phyloP scores from a whole-genome alignment of 2,113 vertebrate genomes.

The Chaenogobius annularis region DNA sequence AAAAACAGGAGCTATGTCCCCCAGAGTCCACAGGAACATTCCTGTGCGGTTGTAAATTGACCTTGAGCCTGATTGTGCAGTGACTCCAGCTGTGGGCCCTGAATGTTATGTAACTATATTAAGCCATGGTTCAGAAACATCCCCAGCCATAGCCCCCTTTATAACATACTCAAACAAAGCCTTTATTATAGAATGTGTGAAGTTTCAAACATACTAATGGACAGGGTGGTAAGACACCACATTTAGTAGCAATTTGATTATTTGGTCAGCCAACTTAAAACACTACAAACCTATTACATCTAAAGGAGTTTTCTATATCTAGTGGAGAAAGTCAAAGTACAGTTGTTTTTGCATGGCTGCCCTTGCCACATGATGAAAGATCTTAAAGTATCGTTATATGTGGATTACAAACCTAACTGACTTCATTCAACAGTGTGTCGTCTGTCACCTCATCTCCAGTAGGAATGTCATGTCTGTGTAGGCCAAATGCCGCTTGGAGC shows the following conservation, averaged over 20 bases:
- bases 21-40: not conserved
- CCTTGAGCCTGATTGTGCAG: constrained; percentile 23
- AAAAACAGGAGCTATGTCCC: not conserved
- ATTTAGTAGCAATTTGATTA: not conserved
- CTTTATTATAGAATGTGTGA: not conserved
- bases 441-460: not conserved
- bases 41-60: constrained; percentile 18
- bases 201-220: not conserved
- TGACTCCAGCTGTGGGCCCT: constrained; percentile 62
- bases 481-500: not conserved
- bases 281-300: not conserved
- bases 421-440: not conserved
- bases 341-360: not conserved
- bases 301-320: not conserved
- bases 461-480: constrained; percentile 21
- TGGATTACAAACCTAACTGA: not conserved
- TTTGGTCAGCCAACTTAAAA: not conserved
- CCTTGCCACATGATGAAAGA: not conserved
- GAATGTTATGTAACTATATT: constrained; percentile 76
- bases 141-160: constrained; percentile 19
- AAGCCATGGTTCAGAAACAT: constrained; percentile 60
- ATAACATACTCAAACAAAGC: not conserved
- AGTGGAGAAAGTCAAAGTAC: not conserved
- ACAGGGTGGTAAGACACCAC: not conserved
- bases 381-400: not conserved